Conservation (phyloP, 2,797 vertebrate species). For the Poeciliopsis paucimaculata region DNA sequence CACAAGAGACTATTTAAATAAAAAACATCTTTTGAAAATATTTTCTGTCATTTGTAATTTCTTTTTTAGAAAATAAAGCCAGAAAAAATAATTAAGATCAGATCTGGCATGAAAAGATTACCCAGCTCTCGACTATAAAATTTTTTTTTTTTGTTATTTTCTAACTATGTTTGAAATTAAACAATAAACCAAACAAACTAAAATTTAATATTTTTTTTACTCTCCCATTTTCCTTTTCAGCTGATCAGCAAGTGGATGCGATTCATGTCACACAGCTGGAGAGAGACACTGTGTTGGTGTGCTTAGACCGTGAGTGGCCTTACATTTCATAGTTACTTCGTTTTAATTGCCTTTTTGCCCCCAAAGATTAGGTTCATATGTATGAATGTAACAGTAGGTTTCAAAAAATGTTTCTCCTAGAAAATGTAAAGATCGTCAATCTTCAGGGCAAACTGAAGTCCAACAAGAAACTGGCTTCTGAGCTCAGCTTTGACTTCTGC, state of each 20-base stretch:
- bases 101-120: no score
- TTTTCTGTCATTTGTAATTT: no score
- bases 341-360: not conserved
- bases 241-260: conserved; percentile 89
- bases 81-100: no score
- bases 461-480: conserved; percentile 96
- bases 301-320: conserved; percentile 93
- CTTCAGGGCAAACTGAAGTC: conserved; percentile 95
- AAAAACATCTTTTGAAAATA: no score
- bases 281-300: conserved; percentile 96
- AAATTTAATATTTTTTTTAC: not conserved
- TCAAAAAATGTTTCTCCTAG: conserved; percentile 33
- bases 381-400: not conserved
- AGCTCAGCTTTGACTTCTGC: conserved; percentile 97
- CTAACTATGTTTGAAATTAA: not conserved
- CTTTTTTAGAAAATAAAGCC: no score
- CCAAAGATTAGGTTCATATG: not conserved
- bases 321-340: not conserved
- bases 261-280: conserved; percentile 98
- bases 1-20: no score
- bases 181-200: not conserved
- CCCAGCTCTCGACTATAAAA: not conserved
- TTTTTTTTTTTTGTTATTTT: not conserved
- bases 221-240: conserved; percentile 48
- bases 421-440: conserved; percentile 98